phyloP scores from a whole-genome alignment of 1,140 invertebrate genomes.

The Anoplophora glabripennis region DNA sequence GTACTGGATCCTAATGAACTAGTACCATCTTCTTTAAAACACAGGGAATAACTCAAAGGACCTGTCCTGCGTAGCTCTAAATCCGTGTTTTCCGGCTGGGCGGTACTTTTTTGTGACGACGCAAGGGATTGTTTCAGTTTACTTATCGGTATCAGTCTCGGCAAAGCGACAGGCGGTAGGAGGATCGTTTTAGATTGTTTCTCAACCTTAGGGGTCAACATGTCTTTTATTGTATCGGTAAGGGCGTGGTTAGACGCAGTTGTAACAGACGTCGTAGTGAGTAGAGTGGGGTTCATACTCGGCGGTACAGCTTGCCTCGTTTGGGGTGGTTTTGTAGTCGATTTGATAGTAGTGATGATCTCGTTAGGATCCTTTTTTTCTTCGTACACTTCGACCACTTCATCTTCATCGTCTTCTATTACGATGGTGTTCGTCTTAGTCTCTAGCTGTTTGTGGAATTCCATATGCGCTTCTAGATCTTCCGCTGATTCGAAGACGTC shows the following conservation, averaged over 20 bases:
- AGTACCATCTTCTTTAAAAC: too few relatives aligned
- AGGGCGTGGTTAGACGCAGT: neutral
- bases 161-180: neutral
- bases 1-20: too few relatives aligned
- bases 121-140: too few relatives aligned
- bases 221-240: conserved; percentile 7
- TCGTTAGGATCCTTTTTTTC: conserved; percentile 2
- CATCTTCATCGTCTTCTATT: conserved; percentile 17
- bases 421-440: conserved; percentile 2
- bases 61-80: too few relatives aligned
- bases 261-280: neutral
- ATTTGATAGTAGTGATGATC: conserved; percentile 4
- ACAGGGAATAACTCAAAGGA: too few relatives aligned
- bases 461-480: conserved; percentile 19
- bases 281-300: neutral
- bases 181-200: conserved; percentile 10
- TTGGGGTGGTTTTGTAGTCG: neutral
- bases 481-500: conserved; percentile 24
- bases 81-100: too few relatives aligned
- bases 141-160: too few relatives aligned
- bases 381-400: conserved; percentile 3
- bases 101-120: too few relatives aligned
- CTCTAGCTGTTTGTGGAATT: conserved; percentile 19
- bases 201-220: conserved; percentile 5
- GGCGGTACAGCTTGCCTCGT: neutral